Percentiles rank a stretch among this genome's conserved stretches.
These are phyloP conservation scores for Euphydryas editha DNA, from an alignment of 2,888 invertebrate genomes.

Conservation along the genomic window DNA sequence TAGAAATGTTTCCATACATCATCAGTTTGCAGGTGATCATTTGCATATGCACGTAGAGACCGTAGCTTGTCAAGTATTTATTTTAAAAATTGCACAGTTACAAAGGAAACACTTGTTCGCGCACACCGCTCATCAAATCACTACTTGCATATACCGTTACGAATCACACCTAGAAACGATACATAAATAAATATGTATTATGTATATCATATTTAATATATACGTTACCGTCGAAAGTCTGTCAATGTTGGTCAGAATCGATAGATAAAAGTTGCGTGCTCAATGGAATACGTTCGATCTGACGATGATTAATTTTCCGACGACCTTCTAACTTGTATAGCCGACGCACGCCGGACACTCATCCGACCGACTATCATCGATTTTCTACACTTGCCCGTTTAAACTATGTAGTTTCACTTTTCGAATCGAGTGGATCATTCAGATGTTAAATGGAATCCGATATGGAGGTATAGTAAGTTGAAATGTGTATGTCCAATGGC, in stretches of 20 bases:
- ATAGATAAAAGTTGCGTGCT: conserved; percentile 53
- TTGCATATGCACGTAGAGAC: conserved; percentile 56
- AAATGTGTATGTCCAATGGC: conserved; percentile 58
- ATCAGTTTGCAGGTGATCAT: conserved; percentile 78
- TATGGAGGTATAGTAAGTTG: conserved; percentile 53
- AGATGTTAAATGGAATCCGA: conserved; percentile 52
- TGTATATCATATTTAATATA: not conserved
- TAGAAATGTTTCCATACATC: conserved; percentile 79
- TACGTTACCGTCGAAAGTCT: not conserved
- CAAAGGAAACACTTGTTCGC: conserved; percentile 58
- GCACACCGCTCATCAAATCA: conserved; percentile 55
- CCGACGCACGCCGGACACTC: conserved; percentile 63
- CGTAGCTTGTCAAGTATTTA: conserved; percentile 59
- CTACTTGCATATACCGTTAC: conserved; percentile 23
- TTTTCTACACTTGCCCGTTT: conserved; percentile 62
- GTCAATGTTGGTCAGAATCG: conserved; percentile 8
- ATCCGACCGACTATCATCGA: conserved; percentile 70
- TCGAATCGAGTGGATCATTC: conserved; percentile 61
- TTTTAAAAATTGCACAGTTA: conserved; percentile 63
- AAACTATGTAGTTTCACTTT: conserved; percentile 69
- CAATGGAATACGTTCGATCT: conserved; percentile 49
- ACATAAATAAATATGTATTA: conserved; percentile 14
- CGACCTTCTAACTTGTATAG: conserved; percentile 57
- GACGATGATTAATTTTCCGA: conserved; percentile 64
- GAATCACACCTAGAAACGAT: conserved; percentile 21